Base-by-base conservation (phyloP, 2,797 vertebrate genomes). In the Thalassophryne amazonica region DNA sequence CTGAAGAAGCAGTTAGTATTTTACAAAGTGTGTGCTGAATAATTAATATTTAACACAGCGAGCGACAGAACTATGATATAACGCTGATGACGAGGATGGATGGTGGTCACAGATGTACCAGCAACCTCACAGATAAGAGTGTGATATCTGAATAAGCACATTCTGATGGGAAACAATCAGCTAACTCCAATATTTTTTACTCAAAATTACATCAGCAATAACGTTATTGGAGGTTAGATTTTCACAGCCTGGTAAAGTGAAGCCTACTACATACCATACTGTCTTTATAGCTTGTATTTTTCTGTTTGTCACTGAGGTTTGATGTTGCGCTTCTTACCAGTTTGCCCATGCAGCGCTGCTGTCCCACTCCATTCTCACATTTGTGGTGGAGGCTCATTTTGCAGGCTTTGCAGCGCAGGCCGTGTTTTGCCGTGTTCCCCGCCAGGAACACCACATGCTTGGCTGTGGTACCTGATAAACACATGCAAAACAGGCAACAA, bases 361-460 rank as follows among this genome's bases (percentile, higher is more conserved):
- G 91, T 46, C 92, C 90, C 0, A 94, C 93, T 17, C 93, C 91
- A 1, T 95, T 93, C 51, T 90, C 84, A 74, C 97, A 99, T 83
- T 94, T 99, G 86, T 99, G 95, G 73, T 99, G 97, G 79, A 98
- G 92, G 84, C 96, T 98, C 97, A 98, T 97, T 87, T 99, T 99
- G 74, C 97, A 99, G 63, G 95, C 94, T 89, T 98, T 98, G 56
- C 97, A 99, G 60, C 97, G 95, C 37, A 99, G 92, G 27, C 97
- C 97, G 0, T 97, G 94, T 68, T 99, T 99, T 15, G 95, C 91
- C 0, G 93, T 98, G 64, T 91, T 93, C 75, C 97, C 97, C 86
- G 94, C 83, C 74, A 86, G 87, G 78, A 24, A 81, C 43, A 90
- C 85, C 78, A 83, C 86, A 37, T 87, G 85, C 60, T 89, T 89